These are phyloP conservation scores for Temnopleurus reevesii DNA, from an alignment of 53 echinoderm and acorn worm species.

Conservation along the genomic window DNA sequence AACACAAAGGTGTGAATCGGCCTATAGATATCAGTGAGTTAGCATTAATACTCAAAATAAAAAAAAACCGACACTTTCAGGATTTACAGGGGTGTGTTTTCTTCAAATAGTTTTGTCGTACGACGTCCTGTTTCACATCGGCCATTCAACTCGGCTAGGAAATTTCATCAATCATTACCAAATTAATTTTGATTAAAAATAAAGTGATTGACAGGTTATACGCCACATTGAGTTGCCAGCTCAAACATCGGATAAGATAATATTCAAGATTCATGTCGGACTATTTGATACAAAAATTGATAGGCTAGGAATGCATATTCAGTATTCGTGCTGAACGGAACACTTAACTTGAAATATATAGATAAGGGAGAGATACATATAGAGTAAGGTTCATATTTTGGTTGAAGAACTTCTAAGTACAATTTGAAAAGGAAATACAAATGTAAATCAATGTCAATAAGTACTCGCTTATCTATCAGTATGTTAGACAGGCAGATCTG, in stretches of 20 bases:
- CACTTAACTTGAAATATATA: not conserved
- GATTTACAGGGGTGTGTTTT: not conserved
- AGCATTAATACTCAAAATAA: no score
- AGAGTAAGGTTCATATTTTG: not conserved
- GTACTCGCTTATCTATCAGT: no score
- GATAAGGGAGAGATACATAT: not conserved
- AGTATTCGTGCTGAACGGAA: not conserved
- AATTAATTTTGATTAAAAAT: conserved; percentile 36
- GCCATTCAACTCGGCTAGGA: conserved; percentile 4
- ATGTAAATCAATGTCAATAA: not conserved
- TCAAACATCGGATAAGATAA: conserved; percentile 20
- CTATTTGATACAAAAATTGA: not conserved
- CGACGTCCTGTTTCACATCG: not conserved
- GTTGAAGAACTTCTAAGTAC: not conserved
- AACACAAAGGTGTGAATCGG: no score
- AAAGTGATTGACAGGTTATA: not conserved
- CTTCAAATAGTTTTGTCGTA: not conserved
- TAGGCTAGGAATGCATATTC: conserved; percentile 3
- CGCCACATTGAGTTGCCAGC: not conserved
- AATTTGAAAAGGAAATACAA: not conserved
- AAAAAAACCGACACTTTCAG: no score
- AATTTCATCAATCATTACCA: conserved; percentile 40
- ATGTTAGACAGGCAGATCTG: not conserved
- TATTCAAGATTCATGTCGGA: not conserved
- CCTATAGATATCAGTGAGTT: no score